A percentile compares a stretch with the other conserved stretches of the same genome.
These are phyloP conservation scores for Ariopsis seemanni DNA, from an alignment of 2,113 vertebrate genomes.

Conservation along the genomic window DNA sequence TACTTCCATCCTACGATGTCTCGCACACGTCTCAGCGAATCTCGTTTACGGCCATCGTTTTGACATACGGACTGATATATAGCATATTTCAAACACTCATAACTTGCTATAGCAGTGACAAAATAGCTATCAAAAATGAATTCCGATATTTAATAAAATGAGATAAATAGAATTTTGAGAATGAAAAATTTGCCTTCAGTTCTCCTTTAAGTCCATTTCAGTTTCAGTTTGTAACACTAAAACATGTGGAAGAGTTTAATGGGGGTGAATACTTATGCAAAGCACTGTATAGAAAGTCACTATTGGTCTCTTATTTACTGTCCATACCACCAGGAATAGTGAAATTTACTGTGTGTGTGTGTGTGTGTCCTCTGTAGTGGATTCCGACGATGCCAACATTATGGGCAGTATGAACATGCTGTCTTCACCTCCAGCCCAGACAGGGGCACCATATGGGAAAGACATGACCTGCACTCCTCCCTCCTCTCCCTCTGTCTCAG, in stretches of 20 bases:
- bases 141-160: too few species aligned
- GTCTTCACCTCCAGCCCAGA: slow-evolving; percentile 72
- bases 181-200: too few species aligned
- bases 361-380: slow-evolving; percentile 69
- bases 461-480: slow-evolving; percentile 84
- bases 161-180: too few species aligned
- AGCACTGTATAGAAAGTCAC: background rate
- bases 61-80: too few species aligned
- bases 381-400: slow-evolving; percentile 84
- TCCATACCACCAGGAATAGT: background rate
- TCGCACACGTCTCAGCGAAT: too few species aligned
- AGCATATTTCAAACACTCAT: too few species aligned
- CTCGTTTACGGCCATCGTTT: too few species aligned
- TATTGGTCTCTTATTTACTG: background rate
- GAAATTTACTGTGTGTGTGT: background rate
- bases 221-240: too few species aligned
- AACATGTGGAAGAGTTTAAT: background rate
- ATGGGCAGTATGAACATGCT: slow-evolving; percentile 78
- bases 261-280: background rate
- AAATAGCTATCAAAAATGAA: too few species aligned
- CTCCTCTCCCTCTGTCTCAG: slow-evolving; percentile 85
- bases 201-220: too few species aligned
- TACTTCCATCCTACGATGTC: too few species aligned
- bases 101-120: too few species aligned
- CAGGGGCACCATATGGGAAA: slow-evolving; percentile 74